Conservation (phyloP, 2,888 invertebrate genomes). For the Rhorus exstirpatorius region DNA sequence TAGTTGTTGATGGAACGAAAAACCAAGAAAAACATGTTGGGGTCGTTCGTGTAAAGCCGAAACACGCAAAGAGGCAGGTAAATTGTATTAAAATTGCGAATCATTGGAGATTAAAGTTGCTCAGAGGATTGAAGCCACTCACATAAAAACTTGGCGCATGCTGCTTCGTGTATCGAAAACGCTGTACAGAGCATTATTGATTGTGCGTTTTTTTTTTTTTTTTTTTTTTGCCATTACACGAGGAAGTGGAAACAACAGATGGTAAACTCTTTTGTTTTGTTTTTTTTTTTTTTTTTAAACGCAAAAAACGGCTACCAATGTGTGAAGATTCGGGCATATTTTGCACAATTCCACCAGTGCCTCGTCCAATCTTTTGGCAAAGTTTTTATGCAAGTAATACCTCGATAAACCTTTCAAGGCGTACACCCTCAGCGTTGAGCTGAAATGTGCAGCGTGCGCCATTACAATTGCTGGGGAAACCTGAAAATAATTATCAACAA, state of each 20-base stretch:
- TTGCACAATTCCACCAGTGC: slow-evolving; percentile 89
- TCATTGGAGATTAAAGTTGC: slow-evolving; percentile 44
- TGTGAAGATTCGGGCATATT: slow-evolving; percentile 90
- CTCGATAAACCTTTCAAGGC: slow-evolving; percentile 90
- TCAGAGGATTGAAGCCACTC: slow-evolving; percentile 62
- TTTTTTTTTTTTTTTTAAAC: slow-evolving; percentile 70
- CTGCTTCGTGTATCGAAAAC: slow-evolving; percentile 45
- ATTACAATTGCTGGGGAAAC: slow-evolving; percentile 76
- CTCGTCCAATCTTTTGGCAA: slow-evolving; percentile 91
- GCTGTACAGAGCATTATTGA: slow-evolving; percentile 50
- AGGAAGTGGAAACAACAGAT: slow-evolving; percentile 70
- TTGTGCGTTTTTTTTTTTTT: slow-evolving; percentile 34
- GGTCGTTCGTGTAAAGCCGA: slow-evolving; percentile 6
- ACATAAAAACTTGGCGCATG: slow-evolving; percentile 67
- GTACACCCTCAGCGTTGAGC: slow-evolving; percentile 88
- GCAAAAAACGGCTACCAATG: slow-evolving; percentile 87
- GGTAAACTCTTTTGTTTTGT: slow-evolving; percentile 54
- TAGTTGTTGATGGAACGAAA: neutral
- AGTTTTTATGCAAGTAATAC: slow-evolving; percentile 89
- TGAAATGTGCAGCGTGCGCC: slow-evolving; percentile 81
- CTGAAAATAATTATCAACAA: slow-evolving; percentile 71
- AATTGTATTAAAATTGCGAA: slow-evolving; percentile 48
- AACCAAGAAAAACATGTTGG: neutral
- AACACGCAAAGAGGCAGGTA: slow-evolving; percentile 12
- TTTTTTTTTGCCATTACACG: slow-evolving; percentile 65